A percentile compares a stretch with the other conserved stretches of the same genome.
Evolutionary conservation across 2,888 invertebrate species (phyloP).

Genomic region (Stenichneumon culpator): DNA sequence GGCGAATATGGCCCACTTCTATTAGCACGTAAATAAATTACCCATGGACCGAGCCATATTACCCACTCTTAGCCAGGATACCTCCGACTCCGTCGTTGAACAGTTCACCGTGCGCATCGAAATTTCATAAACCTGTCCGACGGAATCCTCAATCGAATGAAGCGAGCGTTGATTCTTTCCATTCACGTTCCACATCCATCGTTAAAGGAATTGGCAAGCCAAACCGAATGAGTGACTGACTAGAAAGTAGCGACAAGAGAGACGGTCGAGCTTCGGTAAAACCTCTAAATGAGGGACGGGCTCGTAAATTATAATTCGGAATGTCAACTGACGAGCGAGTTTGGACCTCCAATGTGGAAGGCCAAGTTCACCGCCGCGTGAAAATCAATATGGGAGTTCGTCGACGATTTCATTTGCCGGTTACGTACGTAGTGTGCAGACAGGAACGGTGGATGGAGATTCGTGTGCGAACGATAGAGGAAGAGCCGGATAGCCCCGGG

Average conservation of each 20-base stretch:
- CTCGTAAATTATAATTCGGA: constrained; percentile 52
- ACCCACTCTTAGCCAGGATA: neutral
- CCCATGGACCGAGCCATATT: neutral
- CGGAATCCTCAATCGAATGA: neutral
- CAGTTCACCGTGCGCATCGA: neutral
- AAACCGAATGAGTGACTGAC: neutral
- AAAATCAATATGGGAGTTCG: constrained; percentile 56
- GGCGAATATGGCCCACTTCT: neutral
- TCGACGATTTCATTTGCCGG: constrained; percentile 55
- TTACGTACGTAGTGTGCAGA: constrained; percentile 32
- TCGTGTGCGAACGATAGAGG: constrained; percentile 7
- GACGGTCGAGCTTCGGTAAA: neutral
- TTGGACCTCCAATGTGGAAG: constrained; percentile 15
- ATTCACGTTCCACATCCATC: neutral
- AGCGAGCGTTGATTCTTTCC: neutral
- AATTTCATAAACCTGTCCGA: neutral
- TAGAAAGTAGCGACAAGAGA: neutral
- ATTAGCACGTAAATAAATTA: no score
- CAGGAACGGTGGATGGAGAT: constrained; percentile 11
- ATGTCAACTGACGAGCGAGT: constrained; percentile 34
- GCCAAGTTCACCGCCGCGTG: constrained; percentile 52
- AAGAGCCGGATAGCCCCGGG: neutral
- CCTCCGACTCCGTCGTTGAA: constrained; percentile 10
- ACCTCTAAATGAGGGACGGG: constrained; percentile 4
- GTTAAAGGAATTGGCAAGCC: neutral